phyloP scores from a whole-genome alignment of 64 coral and sea anemone species.

The Dendronephthya gigantea region DNA sequence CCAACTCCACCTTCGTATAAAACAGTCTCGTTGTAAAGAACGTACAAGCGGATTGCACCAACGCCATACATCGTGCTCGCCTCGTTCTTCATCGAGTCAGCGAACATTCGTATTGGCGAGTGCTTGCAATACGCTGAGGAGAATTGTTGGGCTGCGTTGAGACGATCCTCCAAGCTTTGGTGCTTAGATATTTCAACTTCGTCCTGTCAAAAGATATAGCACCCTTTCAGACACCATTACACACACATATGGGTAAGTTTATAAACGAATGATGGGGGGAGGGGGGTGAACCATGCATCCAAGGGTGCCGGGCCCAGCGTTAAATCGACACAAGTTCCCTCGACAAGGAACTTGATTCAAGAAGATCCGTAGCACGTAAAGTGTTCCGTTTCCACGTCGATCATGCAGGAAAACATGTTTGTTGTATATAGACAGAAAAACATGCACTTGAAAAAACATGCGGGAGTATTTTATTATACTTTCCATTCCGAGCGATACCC shows the following conservation, averaged over 20 bases:
- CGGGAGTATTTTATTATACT: not conserved
- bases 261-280: not conserved
- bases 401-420: too few species aligned
- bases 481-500: too few species aligned
- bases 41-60: not conserved
- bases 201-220: slow-evolving; percentile 13
- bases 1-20: slow-evolving; percentile 34
- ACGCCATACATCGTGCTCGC: not conserved
- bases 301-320: too few species aligned
- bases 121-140: not conserved
- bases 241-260: not conserved
- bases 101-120: not conserved
- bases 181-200: slow-evolving; percentile 7
- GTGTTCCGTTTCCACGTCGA: too few species aligned
- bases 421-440: too few species aligned
- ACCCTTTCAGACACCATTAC: not conserved
- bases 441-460: too few species aligned
- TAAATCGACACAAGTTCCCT: too few species aligned
- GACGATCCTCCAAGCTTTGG: not conserved
- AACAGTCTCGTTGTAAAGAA: slow-evolving; percentile 1
- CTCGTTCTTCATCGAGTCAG: slow-evolving; percentile 22
- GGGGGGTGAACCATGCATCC: too few species aligned
- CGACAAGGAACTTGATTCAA: too few species aligned
- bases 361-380: too few species aligned
- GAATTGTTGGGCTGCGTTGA: slow-evolving; percentile 2